Conservation (phyloP, 1,140 invertebrate species). For the Bombyx mandarina region DNA sequence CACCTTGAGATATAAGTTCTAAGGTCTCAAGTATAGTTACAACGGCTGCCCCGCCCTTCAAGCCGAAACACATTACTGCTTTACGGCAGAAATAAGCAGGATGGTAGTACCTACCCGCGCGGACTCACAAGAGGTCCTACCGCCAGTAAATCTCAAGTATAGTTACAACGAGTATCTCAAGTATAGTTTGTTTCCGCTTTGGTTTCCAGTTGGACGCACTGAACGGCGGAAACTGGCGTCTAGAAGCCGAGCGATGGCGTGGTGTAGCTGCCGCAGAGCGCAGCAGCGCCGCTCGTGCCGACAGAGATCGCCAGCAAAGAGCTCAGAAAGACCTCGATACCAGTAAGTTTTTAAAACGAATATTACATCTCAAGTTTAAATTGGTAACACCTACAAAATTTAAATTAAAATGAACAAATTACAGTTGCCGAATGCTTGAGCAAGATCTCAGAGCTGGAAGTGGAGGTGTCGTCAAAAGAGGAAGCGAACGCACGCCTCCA, state of each 20-base stretch:
- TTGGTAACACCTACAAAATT: neutral
- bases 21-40: too few species aligned
- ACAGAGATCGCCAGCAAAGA: constrained; percentile 53
- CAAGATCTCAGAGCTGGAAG: constrained; percentile 69
- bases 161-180: neutral
- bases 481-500: constrained; percentile 57
- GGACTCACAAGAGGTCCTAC: too few species aligned
- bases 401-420: neutral
- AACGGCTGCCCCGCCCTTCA: too few species aligned
- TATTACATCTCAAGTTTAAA: neutral
- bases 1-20: too few species aligned
- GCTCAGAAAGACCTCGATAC: constrained; percentile 65
- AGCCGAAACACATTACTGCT: too few species aligned
- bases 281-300: constrained; percentile 52
- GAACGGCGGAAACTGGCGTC: constrained; percentile 57
- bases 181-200: neutral
- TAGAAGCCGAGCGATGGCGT: constrained; percentile 59
- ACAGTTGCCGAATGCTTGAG: constrained; percentile 67
- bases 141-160: too few species aligned
- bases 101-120: too few species aligned
- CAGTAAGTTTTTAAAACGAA: constrained; percentile 33
- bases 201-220: constrained; percentile 60
- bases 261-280: constrained; percentile 57
- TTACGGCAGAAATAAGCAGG: too few species aligned
- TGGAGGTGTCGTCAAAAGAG: constrained; percentile 60